Evolutionary conservation across 2,797 vertebrate genomes (phyloP).

Genomic region (Geotrypetes seraphini): DNA sequence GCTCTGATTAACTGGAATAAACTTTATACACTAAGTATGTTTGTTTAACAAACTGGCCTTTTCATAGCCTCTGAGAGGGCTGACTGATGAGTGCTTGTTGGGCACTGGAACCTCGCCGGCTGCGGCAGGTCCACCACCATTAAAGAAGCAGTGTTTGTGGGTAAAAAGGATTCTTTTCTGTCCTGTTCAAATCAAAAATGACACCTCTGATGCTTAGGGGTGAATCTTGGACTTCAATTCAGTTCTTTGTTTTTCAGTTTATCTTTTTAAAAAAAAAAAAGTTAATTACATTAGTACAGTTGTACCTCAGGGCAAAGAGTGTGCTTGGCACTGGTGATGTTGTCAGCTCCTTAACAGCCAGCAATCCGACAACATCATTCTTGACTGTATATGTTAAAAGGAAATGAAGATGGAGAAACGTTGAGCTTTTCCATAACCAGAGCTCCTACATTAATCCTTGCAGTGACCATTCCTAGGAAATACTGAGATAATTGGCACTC

Average conservation of each 20-base stretch:
- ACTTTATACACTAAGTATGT: conserved; percentile 60
- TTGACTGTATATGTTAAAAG: no score
- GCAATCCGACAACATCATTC: no score
- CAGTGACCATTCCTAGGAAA: no score
- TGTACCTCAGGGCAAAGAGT: conserved; percentile 11
- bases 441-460: no score
- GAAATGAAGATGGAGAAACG: no score
- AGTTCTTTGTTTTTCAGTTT: conserved; percentile 16
- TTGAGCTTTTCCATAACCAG: no score
- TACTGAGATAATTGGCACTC: no score
- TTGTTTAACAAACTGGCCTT: conserved; percentile 57
- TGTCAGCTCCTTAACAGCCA: neutral
- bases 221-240: conserved; percentile 5
- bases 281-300: conserved; percentile 18
- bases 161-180: conserved; percentile 47
- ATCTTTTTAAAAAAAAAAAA: conserved; percentile 5
- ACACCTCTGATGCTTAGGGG: conserved; percentile 39
- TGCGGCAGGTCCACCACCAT: conserved; percentile 25
- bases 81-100: conserved; percentile 40
- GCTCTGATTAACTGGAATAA: conserved; percentile 58
- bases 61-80: conserved; percentile 48
- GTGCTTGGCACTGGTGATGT: conserved; percentile 5
- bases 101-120: conserved; percentile 40
- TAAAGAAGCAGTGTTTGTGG: conserved; percentile 46
- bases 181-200: conserved; percentile 39